A percentile compares a stretch with the other conserved stretches of the same genome.
phyloP scores from a whole-genome alignment of 2,797 vertebrate genomes.

The Brachymystax lenok region DNA sequence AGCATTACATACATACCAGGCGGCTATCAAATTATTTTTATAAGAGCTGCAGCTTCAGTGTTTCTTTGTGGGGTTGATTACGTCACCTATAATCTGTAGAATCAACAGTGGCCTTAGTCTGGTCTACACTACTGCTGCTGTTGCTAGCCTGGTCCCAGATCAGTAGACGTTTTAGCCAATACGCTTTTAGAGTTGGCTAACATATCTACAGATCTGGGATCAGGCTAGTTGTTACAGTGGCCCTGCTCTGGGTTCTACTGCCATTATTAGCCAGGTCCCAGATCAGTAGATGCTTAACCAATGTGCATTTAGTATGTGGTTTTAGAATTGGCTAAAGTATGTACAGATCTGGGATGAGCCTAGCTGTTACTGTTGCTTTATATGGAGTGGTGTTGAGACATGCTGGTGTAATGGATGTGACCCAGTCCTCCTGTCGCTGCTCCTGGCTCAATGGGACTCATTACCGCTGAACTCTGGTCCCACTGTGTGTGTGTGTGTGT shows the following conservation, averaged over 20 bases:
- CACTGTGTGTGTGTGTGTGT: constrained; percentile 3
- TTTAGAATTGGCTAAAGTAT: neutral
- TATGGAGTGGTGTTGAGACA: neutral
- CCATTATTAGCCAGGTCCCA: neutral
- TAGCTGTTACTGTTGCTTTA: neutral
- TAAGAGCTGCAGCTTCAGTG: neutral
- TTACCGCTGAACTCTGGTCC: constrained; percentile 38
- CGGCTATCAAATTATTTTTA: constrained; percentile 4
- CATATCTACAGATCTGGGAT: neutral
- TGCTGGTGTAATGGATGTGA: neutral
- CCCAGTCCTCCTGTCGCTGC: neutral
- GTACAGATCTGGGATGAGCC: neutral
- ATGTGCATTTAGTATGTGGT: neutral
- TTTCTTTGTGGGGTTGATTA: constrained; percentile 16
- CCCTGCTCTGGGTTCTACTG: neutral
- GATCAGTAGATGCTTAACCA: neutral
- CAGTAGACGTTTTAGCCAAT: neutral
- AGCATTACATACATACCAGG: constrained; percentile 2
- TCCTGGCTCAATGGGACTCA: constrained; percentile 17
- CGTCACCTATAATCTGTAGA: constrained; percentile 18
- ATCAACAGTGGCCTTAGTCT: constrained; percentile 1
- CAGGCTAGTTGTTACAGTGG: neutral
- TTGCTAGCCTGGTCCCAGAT: neutral
- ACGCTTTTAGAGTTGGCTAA: neutral
- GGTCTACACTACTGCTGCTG: constrained; percentile 4